These are phyloP conservation scores for Salpingus planirostris DNA, from an alignment of 2,888 invertebrate genomes.

Conservation along the genomic window DNA sequence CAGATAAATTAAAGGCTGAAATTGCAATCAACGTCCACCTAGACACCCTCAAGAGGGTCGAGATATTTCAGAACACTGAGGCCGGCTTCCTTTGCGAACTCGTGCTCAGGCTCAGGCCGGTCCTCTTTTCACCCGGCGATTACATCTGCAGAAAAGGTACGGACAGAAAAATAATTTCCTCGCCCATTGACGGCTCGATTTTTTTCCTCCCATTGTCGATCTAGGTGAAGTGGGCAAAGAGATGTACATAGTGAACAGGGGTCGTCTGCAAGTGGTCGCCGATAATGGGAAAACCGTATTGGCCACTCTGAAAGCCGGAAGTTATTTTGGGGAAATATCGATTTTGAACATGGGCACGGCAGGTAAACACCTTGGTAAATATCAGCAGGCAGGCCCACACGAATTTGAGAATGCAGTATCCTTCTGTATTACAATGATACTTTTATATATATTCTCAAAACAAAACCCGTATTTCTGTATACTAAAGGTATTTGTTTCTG, in stretches of 20 bases:
- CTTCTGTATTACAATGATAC: too few species aligned
- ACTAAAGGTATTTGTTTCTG: too few species aligned
- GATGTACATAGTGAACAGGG: conserved; percentile 99
- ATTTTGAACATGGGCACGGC: conserved; percentile 99
- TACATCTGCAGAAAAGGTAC: conserved; percentile 98
- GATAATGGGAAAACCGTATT: conserved; percentile 93
- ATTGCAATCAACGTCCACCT: conserved; percentile 98
- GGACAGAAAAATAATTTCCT: too few species aligned
- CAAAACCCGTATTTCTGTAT: too few species aligned
- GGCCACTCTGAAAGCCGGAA: conserved; percentile 95
- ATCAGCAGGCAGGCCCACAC: conserved; percentile 46
- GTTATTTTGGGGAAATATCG: conserved; percentile 99
- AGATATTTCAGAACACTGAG: conserved; percentile 99
- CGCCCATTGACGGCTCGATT: too few species aligned
- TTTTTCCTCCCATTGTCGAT: too few species aligned
- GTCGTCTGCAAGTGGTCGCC: conserved; percentile 88
- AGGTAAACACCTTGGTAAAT: conserved; percentile 95
- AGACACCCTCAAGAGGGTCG: conserved; percentile 94
- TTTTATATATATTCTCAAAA: too few species aligned
- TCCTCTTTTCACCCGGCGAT: conserved; percentile 96
- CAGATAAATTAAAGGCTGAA: conserved; percentile 97
- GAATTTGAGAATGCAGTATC: conserved; percentile 13
- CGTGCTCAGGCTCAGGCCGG: conserved; percentile 87
- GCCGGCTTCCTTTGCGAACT: conserved; percentile 97
- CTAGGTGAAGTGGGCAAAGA: conserved; percentile 98